Evolutionary conservation across 1,140 invertebrate species (phyloP), one percentile per base, ranked within the genome.

Genomic region (Drosophila malerkotliana): DNA sequence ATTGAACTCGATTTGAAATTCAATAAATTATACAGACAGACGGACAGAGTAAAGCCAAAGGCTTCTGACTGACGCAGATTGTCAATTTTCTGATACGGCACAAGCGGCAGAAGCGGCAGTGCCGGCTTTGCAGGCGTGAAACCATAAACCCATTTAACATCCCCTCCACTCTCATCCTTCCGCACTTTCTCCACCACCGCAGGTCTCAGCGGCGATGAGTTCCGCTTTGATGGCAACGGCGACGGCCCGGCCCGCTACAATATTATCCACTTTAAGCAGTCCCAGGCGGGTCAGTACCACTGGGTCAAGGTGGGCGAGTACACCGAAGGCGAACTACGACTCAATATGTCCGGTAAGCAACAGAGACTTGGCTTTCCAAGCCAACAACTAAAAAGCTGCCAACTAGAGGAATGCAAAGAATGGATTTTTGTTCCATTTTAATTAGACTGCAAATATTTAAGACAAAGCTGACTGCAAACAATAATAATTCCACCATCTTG

Each of bases 191-290:
- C 60, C 55, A 49, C 57, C 59, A 30, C 57, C 59, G 34, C 76
- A 96, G 97, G 97, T 87, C 92, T 98, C 10, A 97, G 96, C 72
- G 97, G 96, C 5, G 97, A 98, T 90, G 94, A 96, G 78, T 99
- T 99, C 92, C 95, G 95, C 68, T 99, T 99, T 92, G 96, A 98
- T 91, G 92, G 91, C 12, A 96, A 97, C 79, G 97, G 97, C 1
- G 98, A 99, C 83, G 98, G 97, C 0, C 98, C 98, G 0, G 96
- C 97, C 0, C 94, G 98, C 4, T 99, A 99, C 93, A 97, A 98
- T 82, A 98, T 99, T 61, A 95, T 99, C 48, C 98, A 99, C 91
- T 99, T 98, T 93, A 97, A 98, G 90, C 96, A 98, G 91, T 94
- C 95, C 1, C 92, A 93, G 3, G 93, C 92, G 0, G 96, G 95